Percentiles rank a stretch among this genome's conserved stretches.
These are phyloP conservation scores for Heliconius himera DNA, from an alignment of 1,140 invertebrate genomes.

Conservation along the genomic window DNA sequence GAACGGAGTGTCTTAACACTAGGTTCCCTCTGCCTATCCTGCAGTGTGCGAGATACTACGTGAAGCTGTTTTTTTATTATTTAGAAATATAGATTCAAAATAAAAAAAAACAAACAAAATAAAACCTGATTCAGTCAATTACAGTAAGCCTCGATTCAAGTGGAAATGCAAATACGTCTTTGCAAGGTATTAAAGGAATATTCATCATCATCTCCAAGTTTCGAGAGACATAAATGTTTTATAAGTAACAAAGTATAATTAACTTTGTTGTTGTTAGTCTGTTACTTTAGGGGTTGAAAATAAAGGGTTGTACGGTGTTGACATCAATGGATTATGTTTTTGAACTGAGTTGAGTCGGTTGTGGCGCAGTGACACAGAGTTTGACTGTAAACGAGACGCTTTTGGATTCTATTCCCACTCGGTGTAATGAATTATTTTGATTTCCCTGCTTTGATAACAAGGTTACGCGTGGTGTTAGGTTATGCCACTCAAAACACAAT, in stretches of 20 bases:
- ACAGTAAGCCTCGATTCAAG: not conserved
- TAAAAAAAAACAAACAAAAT: not conserved
- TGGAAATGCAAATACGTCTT: slow-evolving; percentile 8
- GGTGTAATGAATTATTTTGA: no score
- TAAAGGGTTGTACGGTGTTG: not conserved
- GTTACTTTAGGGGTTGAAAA: not conserved
- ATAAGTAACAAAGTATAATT: slow-evolving; percentile 1
- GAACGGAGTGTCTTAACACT: no score
- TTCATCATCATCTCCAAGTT: slow-evolving; percentile 2
- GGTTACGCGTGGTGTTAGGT: no score
- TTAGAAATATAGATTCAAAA: not conserved
- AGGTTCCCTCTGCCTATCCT: no score
- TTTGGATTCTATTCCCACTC: no score
- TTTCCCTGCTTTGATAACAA: no score
- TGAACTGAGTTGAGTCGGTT: no score
- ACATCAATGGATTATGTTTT: not conserved
- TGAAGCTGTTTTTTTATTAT: not conserved
- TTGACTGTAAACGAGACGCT: no score
- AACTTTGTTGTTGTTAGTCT: not conserved
- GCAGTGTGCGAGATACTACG: no score
- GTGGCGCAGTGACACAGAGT: no score
- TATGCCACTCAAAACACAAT: no score
- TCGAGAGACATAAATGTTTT: not conserved
- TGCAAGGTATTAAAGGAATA: not conserved
- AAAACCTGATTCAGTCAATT: slow-evolving; percentile 2